phyloP scores from a whole-genome alignment of 23 tunicate genomes.

The Trididemnum miniatum region DNA sequence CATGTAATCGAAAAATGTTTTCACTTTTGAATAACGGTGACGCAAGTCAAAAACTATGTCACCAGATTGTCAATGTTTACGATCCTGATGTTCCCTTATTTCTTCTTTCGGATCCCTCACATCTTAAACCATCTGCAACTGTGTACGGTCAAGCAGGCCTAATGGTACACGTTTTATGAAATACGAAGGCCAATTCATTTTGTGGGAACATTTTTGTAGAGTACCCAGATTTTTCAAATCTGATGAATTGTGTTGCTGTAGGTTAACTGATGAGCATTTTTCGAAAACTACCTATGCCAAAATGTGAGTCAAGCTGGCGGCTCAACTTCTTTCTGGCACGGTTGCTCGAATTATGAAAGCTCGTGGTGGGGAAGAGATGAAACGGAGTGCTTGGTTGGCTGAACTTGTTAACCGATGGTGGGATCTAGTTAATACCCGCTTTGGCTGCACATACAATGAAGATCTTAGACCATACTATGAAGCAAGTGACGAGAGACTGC shows the following conservation, averaged over 20 bases:
- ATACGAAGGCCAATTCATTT: not conserved
- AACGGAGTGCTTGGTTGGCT: slow-evolving; percentile 30
- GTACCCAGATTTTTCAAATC: not conserved
- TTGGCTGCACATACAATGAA: not conserved
- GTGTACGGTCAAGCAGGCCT: not conserved
- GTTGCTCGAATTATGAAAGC: not conserved
- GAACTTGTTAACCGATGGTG: slow-evolving; percentile 15
- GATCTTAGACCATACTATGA: not conserved
- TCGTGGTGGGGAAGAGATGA: slow-evolving; percentile 25
- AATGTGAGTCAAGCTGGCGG: slow-evolving; percentile 21
- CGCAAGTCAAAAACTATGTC: not conserved
- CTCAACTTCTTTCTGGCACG: slow-evolving; percentile 6
- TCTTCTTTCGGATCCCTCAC: not conserved
- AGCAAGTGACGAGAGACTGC: not conserved
- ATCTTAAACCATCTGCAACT: not conserved
- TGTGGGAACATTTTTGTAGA: slow-evolving; percentile 13
- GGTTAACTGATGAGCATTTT: slow-evolving; percentile 18
- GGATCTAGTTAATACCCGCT: slow-evolving; percentile 9
- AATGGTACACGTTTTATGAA: not conserved
- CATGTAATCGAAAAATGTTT: not conserved
- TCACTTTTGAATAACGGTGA: not conserved
- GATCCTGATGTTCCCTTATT: not conserved
- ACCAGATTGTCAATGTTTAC: not conserved
- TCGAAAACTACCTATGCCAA: not conserved
- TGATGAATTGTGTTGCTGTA: slow-evolving; percentile 21